Evolutionary conservation across 1,140 invertebrate genomes (phyloP).

Genomic region (Stegodyphus dumicola): DNA sequence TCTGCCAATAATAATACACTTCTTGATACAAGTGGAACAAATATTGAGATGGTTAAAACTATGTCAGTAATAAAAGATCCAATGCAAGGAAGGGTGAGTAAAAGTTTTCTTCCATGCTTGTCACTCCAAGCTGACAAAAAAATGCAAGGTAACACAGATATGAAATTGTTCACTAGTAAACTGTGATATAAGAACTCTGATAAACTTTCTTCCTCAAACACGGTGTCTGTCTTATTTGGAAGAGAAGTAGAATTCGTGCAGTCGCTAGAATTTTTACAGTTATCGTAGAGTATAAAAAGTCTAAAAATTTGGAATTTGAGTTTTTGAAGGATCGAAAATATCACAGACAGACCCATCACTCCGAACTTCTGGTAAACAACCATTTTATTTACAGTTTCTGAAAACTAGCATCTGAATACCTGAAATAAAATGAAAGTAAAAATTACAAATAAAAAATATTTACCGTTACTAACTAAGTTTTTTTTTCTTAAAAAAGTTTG

Average conservation of each 20-base stretch:
- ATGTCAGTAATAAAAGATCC: slow-evolving; percentile 12
- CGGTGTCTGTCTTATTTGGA: background rate
- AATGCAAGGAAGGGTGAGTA: slow-evolving; percentile 3
- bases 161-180: slow-evolving; percentile 12
- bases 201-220: slow-evolving; percentile 16
- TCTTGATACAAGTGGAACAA: background rate
- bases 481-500: too few relatives aligned
- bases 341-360: slow-evolving; percentile 3
- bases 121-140: slow-evolving; percentile 38
- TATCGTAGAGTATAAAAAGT: slow-evolving; percentile 15
- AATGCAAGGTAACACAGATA: slow-evolving; percentile 18
- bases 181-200: background rate
- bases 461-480: too few relatives aligned
- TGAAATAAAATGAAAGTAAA: too few relatives aligned
- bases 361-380: slow-evolving; percentile 32
- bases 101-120: slow-evolving; percentile 23
- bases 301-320: slow-evolving; percentile 23
- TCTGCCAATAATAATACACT: background rate
- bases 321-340: slow-evolving; percentile 24
- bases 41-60: slow-evolving; percentile 1
- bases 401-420: background rate
- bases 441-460: too few relatives aligned
- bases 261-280: background rate
- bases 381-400: background rate
- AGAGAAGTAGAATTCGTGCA: background rate